Conservation (phyloP, 2,888 invertebrate genomes). For the Polietes domitor region DNA sequence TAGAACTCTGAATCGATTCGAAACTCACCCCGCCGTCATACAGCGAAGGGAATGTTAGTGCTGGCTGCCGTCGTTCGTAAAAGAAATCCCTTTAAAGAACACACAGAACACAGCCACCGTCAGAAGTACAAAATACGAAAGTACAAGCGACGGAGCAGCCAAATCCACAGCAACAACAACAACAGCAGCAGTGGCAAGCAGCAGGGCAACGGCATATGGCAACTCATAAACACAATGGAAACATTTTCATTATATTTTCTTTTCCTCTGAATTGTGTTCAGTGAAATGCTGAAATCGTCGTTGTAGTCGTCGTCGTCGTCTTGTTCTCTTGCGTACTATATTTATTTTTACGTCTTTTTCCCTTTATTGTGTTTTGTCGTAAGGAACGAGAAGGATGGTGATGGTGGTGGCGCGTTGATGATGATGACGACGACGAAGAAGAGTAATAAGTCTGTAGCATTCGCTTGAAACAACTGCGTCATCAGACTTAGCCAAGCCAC, state of each 20-base stretch:
- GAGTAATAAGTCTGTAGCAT: conserved; percentile 38
- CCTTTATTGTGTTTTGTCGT: background rate
- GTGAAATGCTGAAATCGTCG: conserved; percentile 45
- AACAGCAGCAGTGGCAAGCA: conserved; percentile 26
- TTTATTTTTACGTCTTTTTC: conserved; percentile 46
- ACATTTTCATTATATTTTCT: conserved; percentile 55
- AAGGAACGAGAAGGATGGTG: conserved; percentile 41
- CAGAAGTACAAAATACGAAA: conserved; percentile 44
- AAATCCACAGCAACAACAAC: conserved; percentile 11
- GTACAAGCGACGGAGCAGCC: conserved; percentile 35
- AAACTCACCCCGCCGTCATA: conserved; percentile 57
- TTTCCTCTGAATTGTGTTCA: conserved; percentile 59
- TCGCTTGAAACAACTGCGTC: conserved; percentile 58
- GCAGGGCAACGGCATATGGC: conserved; percentile 65
- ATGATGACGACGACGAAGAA: conserved; percentile 12
- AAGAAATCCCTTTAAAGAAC: conserved; percentile 54
- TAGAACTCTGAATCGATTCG: conserved; percentile 59
- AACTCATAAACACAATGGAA: conserved; percentile 65
- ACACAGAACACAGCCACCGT: background rate
- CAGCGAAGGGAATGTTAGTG: conserved; percentile 33
- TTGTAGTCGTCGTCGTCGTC: background rate
- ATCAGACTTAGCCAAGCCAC: conserved; percentile 47
- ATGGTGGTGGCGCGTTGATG: background rate
- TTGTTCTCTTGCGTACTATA: conserved; percentile 44
- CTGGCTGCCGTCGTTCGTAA: conserved; percentile 34